phyloP scores from a whole-genome alignment of 2,797 vertebrate species.

The Erpetoichthys calabaricus region DNA sequence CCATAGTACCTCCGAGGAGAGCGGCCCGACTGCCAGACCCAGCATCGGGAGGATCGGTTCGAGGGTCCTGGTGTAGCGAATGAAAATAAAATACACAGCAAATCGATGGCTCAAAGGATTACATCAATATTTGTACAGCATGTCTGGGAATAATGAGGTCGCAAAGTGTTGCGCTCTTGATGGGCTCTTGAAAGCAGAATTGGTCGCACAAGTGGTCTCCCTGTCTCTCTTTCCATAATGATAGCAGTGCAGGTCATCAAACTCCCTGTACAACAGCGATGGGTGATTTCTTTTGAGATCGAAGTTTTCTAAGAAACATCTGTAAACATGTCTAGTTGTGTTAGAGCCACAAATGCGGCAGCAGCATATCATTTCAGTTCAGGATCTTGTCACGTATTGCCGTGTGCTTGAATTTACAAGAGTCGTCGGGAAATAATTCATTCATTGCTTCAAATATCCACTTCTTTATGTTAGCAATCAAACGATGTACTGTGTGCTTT shows the following conservation, averaged over 20 bases:
- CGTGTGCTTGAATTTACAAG: too few species aligned
- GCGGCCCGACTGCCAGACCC: conserved; percentile 10
- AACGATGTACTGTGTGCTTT: too few species aligned
- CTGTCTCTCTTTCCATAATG: conserved; percentile 35
- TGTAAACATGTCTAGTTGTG: too few species aligned
- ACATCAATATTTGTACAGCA: conserved; percentile 97
- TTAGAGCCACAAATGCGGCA: too few species aligned
- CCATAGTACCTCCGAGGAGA: conserved; percentile 2
- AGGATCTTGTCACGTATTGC: too few species aligned
- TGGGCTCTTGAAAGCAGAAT: conserved; percentile 74
- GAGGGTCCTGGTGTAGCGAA: conserved; percentile 63
- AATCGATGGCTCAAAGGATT: conserved; percentile 80
- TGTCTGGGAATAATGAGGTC: conserved; percentile 95
- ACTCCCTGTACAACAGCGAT: conserved; percentile 35
- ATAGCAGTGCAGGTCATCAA: conserved; percentile 16
- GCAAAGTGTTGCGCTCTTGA: conserved; percentile 58
- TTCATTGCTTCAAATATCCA: too few species aligned
- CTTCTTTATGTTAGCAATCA: too few species aligned
- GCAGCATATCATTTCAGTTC: too few species aligned
- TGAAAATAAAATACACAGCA: conserved; percentile 69
- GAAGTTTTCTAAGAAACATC: too few species aligned
- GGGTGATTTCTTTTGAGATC: conserved; percentile 37
- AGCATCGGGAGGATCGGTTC: conserved; percentile 59
- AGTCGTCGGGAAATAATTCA: too few species aligned
- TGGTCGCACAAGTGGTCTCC: conserved; percentile 57